Evolutionary conservation across 2,113 vertebrate genomes (phyloP), one percentile per base, ranked within the genome.

Genomic region (Scortum barcoo): DNA sequence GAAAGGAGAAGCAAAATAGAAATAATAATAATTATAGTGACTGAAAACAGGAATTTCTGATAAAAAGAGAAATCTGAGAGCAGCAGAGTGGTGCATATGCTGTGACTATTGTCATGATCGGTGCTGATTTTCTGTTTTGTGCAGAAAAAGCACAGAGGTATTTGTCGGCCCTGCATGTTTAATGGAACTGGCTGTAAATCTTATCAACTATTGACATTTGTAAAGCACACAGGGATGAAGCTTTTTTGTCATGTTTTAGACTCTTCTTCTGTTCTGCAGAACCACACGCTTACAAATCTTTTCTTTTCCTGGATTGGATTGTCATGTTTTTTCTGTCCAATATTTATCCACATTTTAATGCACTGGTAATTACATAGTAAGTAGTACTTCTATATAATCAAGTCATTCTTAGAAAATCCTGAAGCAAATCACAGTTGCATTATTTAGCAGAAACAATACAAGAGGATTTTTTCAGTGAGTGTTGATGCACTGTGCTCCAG

Each of bases 401-500:
- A 16, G 51, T 12, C 11, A 24, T 26, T 6, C 0, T 51, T 22
- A 16, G 22, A 40, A 36, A 38, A 5, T 33, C 60, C 60, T 63
- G n/a, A 17, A 40, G 30, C 46, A 24, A 12, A 63, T 22, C 38
- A 44, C 33, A 70, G 26, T 44, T 5, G 8, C 19, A 67, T 14
- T 24, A 26, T 72, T 44, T 22, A n/a, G 11, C 40, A 61, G 9
- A 60, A 60, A 51, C 5, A 16, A 7, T 9, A 1, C 0, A 3
- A 5, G 36, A 30, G 0, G 14, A 36, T 22, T 1, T 33, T n/a
- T 24, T 19, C 9, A 13, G 22, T 12, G 36, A 50, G 30, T 61
- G 36, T 42, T 71, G n/a, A 60, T 60, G 62, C 53, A 54, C 38
- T 85, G 33, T 81, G 46, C 7, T 5, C 0, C 93, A 98, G 97